Evolutionary conservation across 2,797 vertebrate species (phyloP), one percentile per base, ranked within the genome.

Genomic region (Avahi laniger): DNA sequence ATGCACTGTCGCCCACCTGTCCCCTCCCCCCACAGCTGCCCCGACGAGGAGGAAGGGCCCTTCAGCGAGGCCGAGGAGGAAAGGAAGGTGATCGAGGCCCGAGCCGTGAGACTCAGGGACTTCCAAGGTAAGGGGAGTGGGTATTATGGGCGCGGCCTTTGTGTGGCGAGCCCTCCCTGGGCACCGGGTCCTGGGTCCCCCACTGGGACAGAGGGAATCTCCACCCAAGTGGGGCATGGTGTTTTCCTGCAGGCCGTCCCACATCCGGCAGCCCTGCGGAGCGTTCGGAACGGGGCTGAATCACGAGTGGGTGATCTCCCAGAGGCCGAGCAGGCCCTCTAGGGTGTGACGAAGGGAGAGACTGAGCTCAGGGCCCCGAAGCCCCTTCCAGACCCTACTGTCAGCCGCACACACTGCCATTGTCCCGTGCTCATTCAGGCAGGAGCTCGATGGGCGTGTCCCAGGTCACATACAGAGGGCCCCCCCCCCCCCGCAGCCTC

Each of bases 51-150:
- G 92, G 99, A 99, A 91, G 99, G 98, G 43, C 97, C 99, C 4
- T 98, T 99, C 94, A 99, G 98, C 7, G 99, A 99, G 97, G 98
- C 99, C 18, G 99, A 99, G 95, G 94, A 98, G 90, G 98, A 98
- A 43, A 98, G 95, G 80, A 98, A 94, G 65, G 87, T 95, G 93
- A 90, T 96, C 1, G 99, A 99, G 96, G 98, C 98, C 2, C 98
- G 98, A 54, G 98, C 98, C 38, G 97, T 96, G 0, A 99, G 98
- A 93, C 98, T 99, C 33, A 99, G 98, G 98, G 99, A 99, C 70
- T 99, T 99, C 97, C 99, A 99, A 98, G 99, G 99, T 99, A 98
- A 98, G 85, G 78, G 70, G 4, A 24, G 12, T 67, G 7, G 2
- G 50, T 1, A 2, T 11, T 38, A 24, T 4, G 2, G 26, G 0